Base-by-base conservation (phyloP, 2,888 invertebrate genomes). In the Platerodrilus igneus region DNA sequence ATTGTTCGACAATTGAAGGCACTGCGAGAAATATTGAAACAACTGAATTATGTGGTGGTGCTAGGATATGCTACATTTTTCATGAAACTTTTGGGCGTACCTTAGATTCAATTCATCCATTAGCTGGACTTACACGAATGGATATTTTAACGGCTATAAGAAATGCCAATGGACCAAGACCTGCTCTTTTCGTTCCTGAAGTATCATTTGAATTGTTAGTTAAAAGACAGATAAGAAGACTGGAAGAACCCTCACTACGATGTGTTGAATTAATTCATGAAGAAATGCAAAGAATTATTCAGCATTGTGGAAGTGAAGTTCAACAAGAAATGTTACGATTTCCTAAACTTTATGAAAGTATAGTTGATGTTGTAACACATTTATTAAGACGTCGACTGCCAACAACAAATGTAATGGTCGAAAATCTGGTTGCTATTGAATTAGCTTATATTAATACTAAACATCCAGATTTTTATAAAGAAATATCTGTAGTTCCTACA, bases 381-480 rank as follows among this genome's bases (percentile, higher is more conserved):
- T 72, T 97, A 45, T 71, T 99, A 53, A 78, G 96, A 36, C 79
- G 88, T 8, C 77, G 99, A n/a, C 76, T 99, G 46, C 96, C 96
- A 2, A 84, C 92, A 11, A 97, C 99, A 22, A 99, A 99, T 72
- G 66, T 78, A 15, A 97, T 99, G 95, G 96, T 97, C 27, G 94
- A 96, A 68, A 96, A 99, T 72, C 69, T 99, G 56, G 95, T 99
- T 8, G 86, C 87, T 21, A 94, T 99, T 56, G 99, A 99, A 71
- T 73, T 99, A 60, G 94, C 99, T 1, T 99, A 99, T 68, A 97
- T 99, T 37, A 99, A 99, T 71, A 99, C 97, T 7, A 97, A 96
- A 65, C 99, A 99, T 73, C 99, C 99, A 0, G 99, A 99, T 74
- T 99, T 99, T 72, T 88, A 90, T 61, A 87, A 88, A 66, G 97